Evolutionary conservation across 92 coral and sea anemone species (phyloP), one percentile per base, ranked within the genome.

Genomic region (Epizoanthus scotinus): DNA sequence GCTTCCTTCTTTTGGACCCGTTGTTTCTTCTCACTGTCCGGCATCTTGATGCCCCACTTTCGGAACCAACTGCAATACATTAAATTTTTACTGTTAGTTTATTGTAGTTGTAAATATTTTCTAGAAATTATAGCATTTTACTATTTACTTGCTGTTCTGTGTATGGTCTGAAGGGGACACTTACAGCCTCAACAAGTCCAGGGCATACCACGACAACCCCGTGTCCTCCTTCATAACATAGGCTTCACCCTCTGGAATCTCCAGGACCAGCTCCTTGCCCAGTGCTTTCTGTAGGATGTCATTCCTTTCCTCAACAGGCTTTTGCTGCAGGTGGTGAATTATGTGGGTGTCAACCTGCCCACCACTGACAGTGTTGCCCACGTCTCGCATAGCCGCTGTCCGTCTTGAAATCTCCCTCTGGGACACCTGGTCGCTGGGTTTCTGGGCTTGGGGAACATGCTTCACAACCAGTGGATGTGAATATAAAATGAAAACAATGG

Each of bases 1-100:
- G 34, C 67, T 34, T 27, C 82, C n/a, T 38, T 83, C 64, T 49
- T 65, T 36, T 52, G 67, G 8, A 7, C 29, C 31, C 82, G 8
- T 64, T 73, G 82, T 55, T 84, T 84, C 53, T 63, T 75, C 54
- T 74, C 75, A 34, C 82, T 74, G 73, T 74, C 82, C 82, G n/a
- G n/a, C n/a, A 62, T 61, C 24, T 83, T 62, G 65, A 83, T 49
- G 17, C 82, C 75, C 74, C 86, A 73, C 49, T 73, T 42, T 10
- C 49, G 55, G 38, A 83, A 83, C 86, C 82, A 73, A 28, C 86
- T 63, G 31, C 4, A 71, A 24, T 71, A 49, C 61, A 71, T 50
- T 71, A 49, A n/a, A n/a, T n/a, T n/a, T n/a, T n/a, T 71, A 71
- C 9, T 47, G 36, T 71, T 71, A 52, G 63, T 47, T 71, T 22